Evolutionary conservation across 2,888 invertebrate species (phyloP), one percentile per base, ranked within the genome.

Genomic region (Drosophila picticornis): DNA sequence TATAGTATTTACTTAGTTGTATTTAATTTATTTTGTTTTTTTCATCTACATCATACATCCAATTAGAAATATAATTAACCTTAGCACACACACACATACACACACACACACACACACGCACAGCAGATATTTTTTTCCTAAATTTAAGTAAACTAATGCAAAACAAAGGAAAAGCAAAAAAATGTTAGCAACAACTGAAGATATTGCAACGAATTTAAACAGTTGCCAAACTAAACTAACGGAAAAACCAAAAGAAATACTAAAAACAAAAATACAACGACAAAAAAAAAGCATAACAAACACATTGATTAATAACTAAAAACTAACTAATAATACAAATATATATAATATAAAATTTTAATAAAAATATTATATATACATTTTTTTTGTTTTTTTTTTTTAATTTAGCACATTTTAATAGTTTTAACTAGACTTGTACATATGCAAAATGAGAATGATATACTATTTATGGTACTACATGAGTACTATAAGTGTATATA

Each of bases 221-320:
- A 90, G 88, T 88, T 88, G 88, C 88, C 88, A 88, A 88, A 88
- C 88, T 88, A 87, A 87, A 88, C 88, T 88, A 90, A 77, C 66
- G 56, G 48, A 63, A 78, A 53, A 64, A 40, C 10, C 53, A 56
- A 69, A 79, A 67, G 51, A 61, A 52, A 31, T 31, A 51, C 64
- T 25, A 50, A 70, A 65, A 40, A 40, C 1, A 40, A 40, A 40
- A 9, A 46, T 2, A 25, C 46, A 46, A 25, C 46, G 22, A 46
- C 25, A 46, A 46, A 25, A 34, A 31, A 36, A 25, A 55, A 19
- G 13, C 25, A 22, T 25, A 38, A 22, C 40, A 52, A 61, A 25
- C 46, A 65, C 25, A 79, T 81, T 82, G 72, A 82, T 79, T 72
- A 69, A 80, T 76, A 69, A 62, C 63, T 63, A 75, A 73, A 69